Evolutionary conservation across 2,113 vertebrate genomes (phyloP).

Genomic region (Hippocampus zosterae): DNA sequence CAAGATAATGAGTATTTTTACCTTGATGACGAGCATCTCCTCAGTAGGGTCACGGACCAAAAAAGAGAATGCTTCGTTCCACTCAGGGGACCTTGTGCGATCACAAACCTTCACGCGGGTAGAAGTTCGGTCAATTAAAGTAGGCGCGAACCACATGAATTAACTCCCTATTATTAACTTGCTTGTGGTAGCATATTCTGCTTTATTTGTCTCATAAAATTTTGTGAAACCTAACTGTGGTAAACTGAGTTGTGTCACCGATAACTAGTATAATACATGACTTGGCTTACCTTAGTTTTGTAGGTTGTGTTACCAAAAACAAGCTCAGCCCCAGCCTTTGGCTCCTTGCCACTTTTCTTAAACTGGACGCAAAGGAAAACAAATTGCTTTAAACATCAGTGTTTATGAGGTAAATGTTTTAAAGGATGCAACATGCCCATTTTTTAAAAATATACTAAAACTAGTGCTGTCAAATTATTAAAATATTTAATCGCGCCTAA

Average conservation of each 20-base stretch:
- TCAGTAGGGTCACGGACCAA: conserved; percentile 70
- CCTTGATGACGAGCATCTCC: conserved; percentile 82
- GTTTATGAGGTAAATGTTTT: background rate
- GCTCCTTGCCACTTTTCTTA: conserved; percentile 78
- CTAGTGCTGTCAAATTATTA: no score
- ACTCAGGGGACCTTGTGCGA: conserved; percentile 74
- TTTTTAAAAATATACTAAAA: background rate
- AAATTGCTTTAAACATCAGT: conserved; percentile 9
- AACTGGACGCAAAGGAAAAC: conserved; percentile 58
- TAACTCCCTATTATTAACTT: background rate
- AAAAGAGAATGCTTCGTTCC: conserved; percentile 81
- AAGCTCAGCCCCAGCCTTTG: conserved; percentile 70
- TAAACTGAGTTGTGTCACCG: background rate
- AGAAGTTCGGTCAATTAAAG: background rate
- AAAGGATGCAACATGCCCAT: background rate
- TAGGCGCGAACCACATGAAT: background rate
- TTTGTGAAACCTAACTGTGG: background rate
- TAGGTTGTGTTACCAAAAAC: conserved; percentile 63
- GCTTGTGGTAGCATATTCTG: background rate
- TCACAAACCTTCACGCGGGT: conserved; percentile 66
- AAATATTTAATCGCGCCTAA: no score
- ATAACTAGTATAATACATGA: no score
- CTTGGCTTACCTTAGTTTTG: conserved; percentile 77
- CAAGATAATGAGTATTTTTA: conserved; percentile 30
- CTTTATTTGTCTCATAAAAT: background rate